Evolutionary conservation across 1,140 invertebrate species (phyloP).

Genomic region (Sycobia sp.): DNA sequence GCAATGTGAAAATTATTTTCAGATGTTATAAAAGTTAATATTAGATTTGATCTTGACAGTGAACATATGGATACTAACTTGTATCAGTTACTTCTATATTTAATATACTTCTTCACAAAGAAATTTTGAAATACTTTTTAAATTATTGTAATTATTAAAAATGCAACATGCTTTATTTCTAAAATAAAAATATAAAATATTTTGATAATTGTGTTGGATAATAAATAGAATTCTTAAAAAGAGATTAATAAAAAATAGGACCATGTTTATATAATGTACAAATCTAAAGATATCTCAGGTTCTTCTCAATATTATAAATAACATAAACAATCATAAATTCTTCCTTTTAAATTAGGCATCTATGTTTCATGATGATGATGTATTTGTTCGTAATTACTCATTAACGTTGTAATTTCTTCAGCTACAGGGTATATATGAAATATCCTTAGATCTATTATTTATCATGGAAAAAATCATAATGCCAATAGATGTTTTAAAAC

Average conservation of each 20-base stretch:
- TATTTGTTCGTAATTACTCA: neutral
- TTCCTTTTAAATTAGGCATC: slow-evolving; percentile 40
- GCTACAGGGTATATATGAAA: neutral
- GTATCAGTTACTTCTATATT: neutral
- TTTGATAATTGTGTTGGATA: neutral
- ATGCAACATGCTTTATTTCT: neutral
- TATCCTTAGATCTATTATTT: slow-evolving; percentile 5
- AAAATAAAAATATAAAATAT: neutral
- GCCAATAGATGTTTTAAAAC: neutral
- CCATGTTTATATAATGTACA: slow-evolving; percentile 2
- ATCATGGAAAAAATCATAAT: neutral
- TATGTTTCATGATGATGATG: slow-evolving; percentile 19
- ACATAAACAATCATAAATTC: slow-evolving; percentile 46
- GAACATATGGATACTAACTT: neutral
- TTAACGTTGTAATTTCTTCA: neutral
- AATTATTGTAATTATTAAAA: neutral
- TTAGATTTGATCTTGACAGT: slow-evolving; percentile 5
- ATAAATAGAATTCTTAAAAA: neutral
- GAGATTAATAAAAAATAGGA: neutral
- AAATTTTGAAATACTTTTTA: neutral
- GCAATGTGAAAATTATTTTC: neutral
- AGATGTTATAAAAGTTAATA: slow-evolving; percentile 5
- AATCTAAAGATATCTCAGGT: slow-evolving; percentile 48
- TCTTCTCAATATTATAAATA: slow-evolving; percentile 54
- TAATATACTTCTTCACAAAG: neutral